Evolutionary conservation across 2,113 vertebrate species (phyloP).

Genomic region (Pseudorectes ferrugineus): DNA sequence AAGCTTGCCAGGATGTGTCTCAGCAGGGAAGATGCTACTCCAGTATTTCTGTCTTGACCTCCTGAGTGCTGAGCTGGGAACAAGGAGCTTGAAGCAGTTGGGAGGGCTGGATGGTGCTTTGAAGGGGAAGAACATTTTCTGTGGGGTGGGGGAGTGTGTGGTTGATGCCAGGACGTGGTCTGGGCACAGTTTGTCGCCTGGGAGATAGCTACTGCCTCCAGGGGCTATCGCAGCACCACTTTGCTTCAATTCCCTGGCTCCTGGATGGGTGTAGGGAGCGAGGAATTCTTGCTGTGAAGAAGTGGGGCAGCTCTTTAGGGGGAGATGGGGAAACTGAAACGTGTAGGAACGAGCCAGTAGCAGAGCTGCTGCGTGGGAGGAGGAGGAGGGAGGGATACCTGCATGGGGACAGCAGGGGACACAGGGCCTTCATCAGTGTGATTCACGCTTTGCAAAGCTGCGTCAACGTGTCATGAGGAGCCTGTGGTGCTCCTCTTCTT

Average conservation of each 20-base stretch:
- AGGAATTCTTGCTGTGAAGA: background rate
- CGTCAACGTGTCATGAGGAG: background rate
- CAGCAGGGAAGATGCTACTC: background rate
- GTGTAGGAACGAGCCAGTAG: background rate
- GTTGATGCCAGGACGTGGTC: background rate
- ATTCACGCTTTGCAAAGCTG: background rate
- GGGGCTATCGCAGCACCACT: background rate
- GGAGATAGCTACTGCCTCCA: background rate
- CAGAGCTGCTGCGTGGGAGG: background rate
- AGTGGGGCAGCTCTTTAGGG: background rate
- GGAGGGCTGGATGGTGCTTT: background rate
- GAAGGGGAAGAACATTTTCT: background rate
- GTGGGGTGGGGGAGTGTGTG: background rate
- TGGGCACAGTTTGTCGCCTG: background rate
- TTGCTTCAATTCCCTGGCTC: background rate
- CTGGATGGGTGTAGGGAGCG: accelerated
- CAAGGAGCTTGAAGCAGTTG: background rate
- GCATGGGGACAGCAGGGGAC: background rate
- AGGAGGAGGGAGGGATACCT: background rate
- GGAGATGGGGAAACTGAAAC: background rate
- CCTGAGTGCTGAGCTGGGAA: background rate
- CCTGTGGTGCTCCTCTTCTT: background rate
- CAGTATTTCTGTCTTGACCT: conserved; percentile 2
- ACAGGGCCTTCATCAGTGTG: background rate
- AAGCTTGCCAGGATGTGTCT: background rate